These are phyloP conservation scores for Doryteuthis pealeii DNA, from an alignment of 1,140 invertebrate genomes.

Conservation along the genomic window DNA sequence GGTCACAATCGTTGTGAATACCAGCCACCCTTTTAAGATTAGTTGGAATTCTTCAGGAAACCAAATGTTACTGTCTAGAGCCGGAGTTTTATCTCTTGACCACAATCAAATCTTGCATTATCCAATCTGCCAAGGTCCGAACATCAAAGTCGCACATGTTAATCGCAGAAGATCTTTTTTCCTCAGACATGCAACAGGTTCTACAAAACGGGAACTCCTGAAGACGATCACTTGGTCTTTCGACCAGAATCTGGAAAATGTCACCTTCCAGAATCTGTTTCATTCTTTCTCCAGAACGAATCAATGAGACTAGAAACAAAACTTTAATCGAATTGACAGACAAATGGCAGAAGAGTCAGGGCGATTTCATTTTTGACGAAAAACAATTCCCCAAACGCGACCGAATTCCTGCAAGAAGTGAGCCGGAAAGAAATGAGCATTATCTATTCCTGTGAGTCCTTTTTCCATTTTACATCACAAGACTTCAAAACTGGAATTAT, in stretches of 20 bases:
- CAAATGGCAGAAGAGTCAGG: slow-evolving; percentile 85
- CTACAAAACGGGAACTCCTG: slow-evolving; percentile 20
- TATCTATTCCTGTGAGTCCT: slow-evolving; percentile 86
- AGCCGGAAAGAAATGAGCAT: slow-evolving; percentile 71
- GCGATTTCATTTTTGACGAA: slow-evolving; percentile 73
- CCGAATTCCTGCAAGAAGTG: slow-evolving; percentile 63
- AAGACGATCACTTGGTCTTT: slow-evolving; percentile 36
- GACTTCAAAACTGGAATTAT: slow-evolving; percentile 57
- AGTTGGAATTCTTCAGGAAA: slow-evolving; percentile 37
- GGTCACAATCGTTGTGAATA: slow-evolving; percentile 46
- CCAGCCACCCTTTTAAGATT: slow-evolving; percentile 45
- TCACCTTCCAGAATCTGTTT: slow-evolving; percentile 25
- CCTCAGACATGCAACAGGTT: not conserved
- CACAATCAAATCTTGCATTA: slow-evolving; percentile 35
- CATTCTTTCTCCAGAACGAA: slow-evolving; percentile 59
- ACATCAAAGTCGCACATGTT: slow-evolving; percentile 16
- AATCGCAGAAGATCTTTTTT: not conserved
- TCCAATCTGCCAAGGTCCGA: slow-evolving; percentile 43
- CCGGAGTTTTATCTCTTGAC: slow-evolving; percentile 11
- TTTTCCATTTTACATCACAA: slow-evolving; percentile 77
- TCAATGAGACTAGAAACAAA: slow-evolving; percentile 45
- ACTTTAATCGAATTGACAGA: slow-evolving; percentile 88
- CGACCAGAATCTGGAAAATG: slow-evolving; percentile 17
- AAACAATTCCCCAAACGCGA: slow-evolving; percentile 75
- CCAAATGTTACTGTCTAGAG: slow-evolving; percentile 31